A percentile compares a stretch with the other conserved stretches of the same genome.
These are phyloP conservation scores for Drosophila meridionalis DNA, from an alignment of 2,888 invertebrate species.

Conservation along the genomic window DNA sequence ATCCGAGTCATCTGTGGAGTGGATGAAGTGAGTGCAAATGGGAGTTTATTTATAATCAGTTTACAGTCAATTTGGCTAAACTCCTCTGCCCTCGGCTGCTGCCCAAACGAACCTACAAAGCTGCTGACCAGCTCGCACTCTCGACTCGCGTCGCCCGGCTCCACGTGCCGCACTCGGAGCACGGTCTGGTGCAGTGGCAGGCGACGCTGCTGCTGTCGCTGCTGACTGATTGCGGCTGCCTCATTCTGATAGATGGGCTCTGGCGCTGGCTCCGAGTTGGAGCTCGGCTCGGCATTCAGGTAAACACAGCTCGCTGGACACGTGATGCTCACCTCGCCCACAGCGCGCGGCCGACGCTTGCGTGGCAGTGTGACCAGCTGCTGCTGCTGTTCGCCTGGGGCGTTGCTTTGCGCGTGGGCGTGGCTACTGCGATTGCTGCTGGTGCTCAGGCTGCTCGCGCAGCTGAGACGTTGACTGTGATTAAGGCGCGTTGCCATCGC, in stretches of 20 bases:
- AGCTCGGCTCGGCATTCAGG: conserved; percentile 66
- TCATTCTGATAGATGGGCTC: conserved; percentile 84
- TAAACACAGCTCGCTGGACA: conserved; percentile 82
- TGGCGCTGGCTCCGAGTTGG: conserved; percentile 37
- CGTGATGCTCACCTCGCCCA: conserved; percentile 84
- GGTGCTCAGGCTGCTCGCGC: conserved; percentile 44
- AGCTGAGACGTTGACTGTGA: conserved; percentile 56
- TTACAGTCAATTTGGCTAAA: too few relatives aligned
- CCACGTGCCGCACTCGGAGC: conserved; percentile 71
- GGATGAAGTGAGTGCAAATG: not conserved
- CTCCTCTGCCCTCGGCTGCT: not conserved
- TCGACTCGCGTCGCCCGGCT: conserved; percentile 57
- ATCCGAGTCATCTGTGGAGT: conserved; percentile 88
- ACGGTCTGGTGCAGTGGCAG: conserved; percentile 63
- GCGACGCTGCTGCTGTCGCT: conserved; percentile 24
- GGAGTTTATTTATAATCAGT: not conserved
- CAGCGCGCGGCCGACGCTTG: conserved; percentile 84
- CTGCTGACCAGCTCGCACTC: conserved; percentile 81
- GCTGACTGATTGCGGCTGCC: conserved; percentile 48
- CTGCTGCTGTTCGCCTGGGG: not conserved
- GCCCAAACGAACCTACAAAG: conserved; percentile 81
- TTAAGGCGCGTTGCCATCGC: conserved; percentile 44
- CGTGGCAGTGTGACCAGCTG: conserved; percentile 81
- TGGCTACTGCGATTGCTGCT: conserved; percentile 33
- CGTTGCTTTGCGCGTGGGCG: conserved; percentile 22